phyloP scores from a whole-genome alignment of 1,140 invertebrate genomes.

The Nixonia krombeini region DNA sequence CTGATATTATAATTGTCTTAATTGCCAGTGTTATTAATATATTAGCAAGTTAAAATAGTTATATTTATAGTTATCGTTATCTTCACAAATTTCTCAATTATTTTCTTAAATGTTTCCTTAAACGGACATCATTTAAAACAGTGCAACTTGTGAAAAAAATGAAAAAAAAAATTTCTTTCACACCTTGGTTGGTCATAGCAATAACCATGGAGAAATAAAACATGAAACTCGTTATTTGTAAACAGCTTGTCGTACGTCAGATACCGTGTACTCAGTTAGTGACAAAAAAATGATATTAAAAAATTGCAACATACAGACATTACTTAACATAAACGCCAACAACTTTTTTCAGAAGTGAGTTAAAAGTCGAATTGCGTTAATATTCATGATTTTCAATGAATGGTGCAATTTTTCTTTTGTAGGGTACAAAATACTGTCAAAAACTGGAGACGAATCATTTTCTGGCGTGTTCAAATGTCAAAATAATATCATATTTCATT shows the following conservation, averaged over 20 bases:
- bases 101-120: too few relatives aligned
- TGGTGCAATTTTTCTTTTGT: constrained; percentile 15
- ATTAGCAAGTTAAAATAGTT: too few relatives aligned
- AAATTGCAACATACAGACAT: too few relatives aligned
- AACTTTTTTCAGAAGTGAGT: not conserved
- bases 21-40: too few relatives aligned
- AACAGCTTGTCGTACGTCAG: not conserved
- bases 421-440: constrained; percentile 77
- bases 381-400: not conserved
- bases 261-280: not conserved
- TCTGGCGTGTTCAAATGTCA: constrained; percentile 80
- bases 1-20: too few relatives aligned
- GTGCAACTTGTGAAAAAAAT: not conserved
- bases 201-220: not conserved
- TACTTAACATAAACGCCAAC: not conserved
- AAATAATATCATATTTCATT: too few relatives aligned
- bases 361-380: not conserved
- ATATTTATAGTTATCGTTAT: too few relatives aligned
- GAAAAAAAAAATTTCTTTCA: not conserved
- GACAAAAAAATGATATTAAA: not conserved
- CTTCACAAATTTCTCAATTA: too few relatives aligned
- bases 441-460: constrained; percentile 79
- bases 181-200: too few relatives aligned
- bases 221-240: not conserved
- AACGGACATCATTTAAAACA: too few relatives aligned